Conservation (phyloP, 2,888 invertebrate species). For the Holacanthella duospinosa region DNA sequence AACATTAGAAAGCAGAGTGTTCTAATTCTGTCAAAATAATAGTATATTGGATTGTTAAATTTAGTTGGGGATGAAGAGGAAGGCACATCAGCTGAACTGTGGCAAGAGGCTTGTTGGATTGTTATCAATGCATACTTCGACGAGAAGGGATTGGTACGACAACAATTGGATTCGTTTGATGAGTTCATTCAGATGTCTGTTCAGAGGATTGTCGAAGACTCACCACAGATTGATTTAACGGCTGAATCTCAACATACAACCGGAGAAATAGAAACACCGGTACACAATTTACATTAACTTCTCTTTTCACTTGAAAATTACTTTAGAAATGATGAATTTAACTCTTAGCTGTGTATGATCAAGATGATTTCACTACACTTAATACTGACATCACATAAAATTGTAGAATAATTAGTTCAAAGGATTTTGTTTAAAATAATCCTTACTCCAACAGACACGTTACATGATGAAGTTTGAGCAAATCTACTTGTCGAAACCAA, state of each 20-base stretch:
- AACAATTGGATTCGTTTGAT: slow-evolving; percentile 98
- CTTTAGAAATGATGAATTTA: not conserved
- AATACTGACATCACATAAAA: not conserved
- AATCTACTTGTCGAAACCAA: slow-evolving; percentile 97
- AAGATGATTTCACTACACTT: not conserved
- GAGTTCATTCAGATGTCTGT: slow-evolving; percentile 99
- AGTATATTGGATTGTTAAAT: no score
- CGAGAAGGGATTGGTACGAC: slow-evolving; percentile 97
- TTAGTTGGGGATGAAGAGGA: slow-evolving; percentile 53
- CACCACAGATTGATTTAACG: slow-evolving; percentile 89
- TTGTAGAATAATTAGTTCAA: not conserved
- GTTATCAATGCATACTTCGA: slow-evolving; percentile 99
- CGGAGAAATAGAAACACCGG: slow-evolving; percentile 81
- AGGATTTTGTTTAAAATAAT: not conserved
- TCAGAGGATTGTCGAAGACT: slow-evolving; percentile 97
- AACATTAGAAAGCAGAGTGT: no score
- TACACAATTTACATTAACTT: slow-evolving; percentile 38
- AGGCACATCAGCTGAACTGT: slow-evolving; percentile 93
- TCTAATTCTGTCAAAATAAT: no score
- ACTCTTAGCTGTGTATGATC: slow-evolving; percentile 6
- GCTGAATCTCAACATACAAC: slow-evolving; percentile 95
- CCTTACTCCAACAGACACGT: slow-evolving; percentile 51
- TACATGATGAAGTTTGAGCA: slow-evolving; percentile 96
- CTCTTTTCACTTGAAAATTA: not conserved
- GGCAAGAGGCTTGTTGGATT: slow-evolving; percentile 99